A percentile compares a stretch with the other conserved stretches of the same genome.
These are phyloP conservation scores for Pseudolaguvia tuberculata DNA, from an alignment of 2,113 vertebrate species.

Conservation along the genomic window DNA sequence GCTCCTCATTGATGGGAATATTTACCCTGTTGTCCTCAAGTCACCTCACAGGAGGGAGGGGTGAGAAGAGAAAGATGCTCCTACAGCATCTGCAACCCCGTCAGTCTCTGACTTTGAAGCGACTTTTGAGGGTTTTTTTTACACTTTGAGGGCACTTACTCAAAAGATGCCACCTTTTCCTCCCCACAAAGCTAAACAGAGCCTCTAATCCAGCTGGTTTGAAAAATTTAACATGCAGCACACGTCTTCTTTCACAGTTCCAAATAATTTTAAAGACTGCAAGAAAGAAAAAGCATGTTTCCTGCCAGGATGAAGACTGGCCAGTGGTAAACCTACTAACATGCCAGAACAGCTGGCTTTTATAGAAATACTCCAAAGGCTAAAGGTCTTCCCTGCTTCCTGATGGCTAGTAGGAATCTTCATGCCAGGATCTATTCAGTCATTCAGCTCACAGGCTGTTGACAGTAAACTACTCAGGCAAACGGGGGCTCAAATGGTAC, in stretches of 20 bases:
- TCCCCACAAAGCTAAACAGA: conserved; percentile 7
- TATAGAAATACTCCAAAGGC: conserved; percentile 22
- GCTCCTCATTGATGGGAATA: conserved; percentile 69
- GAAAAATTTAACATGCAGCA: conserved; percentile 27
- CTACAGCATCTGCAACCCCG: conserved; percentile 24
- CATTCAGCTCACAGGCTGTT: conserved; percentile 21
- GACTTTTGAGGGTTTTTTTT: conserved; percentile 49
- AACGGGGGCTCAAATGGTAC: conserved; percentile 16
- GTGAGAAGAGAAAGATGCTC: conserved; percentile 20
- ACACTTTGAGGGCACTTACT: conserved; percentile 35
- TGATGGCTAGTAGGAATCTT: conserved; percentile 9
- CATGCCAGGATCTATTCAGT: conserved; percentile 28
- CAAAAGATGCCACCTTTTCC: conserved; percentile 25
- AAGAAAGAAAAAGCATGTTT: conserved; percentile 29
- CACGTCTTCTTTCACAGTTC: conserved; percentile 15
- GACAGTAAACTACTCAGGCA: conserved; percentile 16
- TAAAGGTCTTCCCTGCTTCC: conserved; percentile 25
- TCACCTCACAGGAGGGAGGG: conserved; percentile 42
- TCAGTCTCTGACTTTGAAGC: conserved; percentile 45
- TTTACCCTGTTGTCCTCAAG: conserved; percentile 58
- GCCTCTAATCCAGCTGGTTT: conserved; percentile 28
- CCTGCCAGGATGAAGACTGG: conserved; percentile 34
- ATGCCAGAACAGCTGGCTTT: conserved; percentile 31
- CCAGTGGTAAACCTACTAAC: conserved; percentile 24
- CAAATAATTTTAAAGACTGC: conserved; percentile 25